phyloP scores from a whole-genome alignment of 2,113 vertebrate genomes.

The Platichthys flesus region DNA sequence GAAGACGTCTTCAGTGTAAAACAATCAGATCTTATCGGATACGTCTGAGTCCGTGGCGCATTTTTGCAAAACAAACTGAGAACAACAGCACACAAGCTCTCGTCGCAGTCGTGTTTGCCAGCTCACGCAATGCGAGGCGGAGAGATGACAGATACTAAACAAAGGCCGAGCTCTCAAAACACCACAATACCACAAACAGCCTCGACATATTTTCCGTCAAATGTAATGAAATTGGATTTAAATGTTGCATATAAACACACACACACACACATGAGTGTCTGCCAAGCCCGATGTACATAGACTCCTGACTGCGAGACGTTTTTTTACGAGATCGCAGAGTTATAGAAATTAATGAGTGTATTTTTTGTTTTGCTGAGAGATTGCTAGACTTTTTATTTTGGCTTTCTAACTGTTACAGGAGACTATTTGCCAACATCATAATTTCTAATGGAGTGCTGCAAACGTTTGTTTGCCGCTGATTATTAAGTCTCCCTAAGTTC shows the following conservation, averaged over 20 bases:
- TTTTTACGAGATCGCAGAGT: neutral
- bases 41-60: neutral
- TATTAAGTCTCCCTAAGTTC: constrained; percentile 14
- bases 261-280: constrained; percentile 2
- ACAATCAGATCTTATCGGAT: constrained; percentile 16
- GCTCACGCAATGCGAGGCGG: constrained; percentile 22
- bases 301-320: neutral
- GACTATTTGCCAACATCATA: constrained; percentile 23
- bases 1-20: neutral
- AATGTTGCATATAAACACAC: constrained; percentile 14
- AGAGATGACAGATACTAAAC: constrained; percentile 55
- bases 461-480: constrained; percentile 1
- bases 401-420: neutral
- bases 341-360: neutral
- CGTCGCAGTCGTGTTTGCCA: constrained; percentile 11
- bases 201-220: constrained; percentile 60
- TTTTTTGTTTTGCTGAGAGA: neutral
- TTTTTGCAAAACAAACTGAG: constrained; percentile 36
- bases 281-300: neutral
- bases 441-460: constrained; percentile 7
- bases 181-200: constrained; percentile 47
- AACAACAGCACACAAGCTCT: constrained; percentile 23
- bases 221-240: constrained; percentile 47
- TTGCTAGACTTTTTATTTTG: neutral
- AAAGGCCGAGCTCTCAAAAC: constrained; percentile 35